These are phyloP conservation scores for Cetonia aurata DNA, from an alignment of 2,888 invertebrate species.

Conservation along the genomic window DNA sequence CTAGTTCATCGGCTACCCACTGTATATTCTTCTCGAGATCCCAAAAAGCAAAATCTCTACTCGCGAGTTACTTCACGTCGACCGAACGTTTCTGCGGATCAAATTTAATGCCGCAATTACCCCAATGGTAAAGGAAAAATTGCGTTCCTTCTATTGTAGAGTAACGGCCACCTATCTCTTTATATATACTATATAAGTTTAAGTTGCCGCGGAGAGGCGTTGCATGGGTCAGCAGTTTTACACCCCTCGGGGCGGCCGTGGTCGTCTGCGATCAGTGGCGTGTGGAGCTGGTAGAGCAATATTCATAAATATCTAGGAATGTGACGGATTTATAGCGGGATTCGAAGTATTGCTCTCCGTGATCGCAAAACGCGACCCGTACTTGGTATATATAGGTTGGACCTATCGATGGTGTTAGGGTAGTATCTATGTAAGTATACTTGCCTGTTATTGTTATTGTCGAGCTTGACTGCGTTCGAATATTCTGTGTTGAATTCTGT, in stretches of 20 bases:
- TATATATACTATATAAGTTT: not conserved
- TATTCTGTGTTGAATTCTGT: too few relatives aligned
- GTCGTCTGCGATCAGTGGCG: conserved; percentile 46
- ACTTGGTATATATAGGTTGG: too few relatives aligned
- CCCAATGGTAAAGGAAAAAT: not conserved
- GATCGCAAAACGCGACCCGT: not conserved
- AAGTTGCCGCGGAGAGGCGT: conserved; percentile 30
- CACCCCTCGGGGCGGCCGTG: conserved; percentile 50
- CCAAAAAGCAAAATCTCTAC: too few relatives aligned
- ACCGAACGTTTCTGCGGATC: conserved; percentile 4
- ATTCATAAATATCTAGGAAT: conserved; percentile 40
- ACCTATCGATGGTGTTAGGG: too few relatives aligned
- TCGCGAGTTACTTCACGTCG: not conserved
- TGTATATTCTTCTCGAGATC: too few relatives aligned
- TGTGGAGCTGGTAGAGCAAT: conserved; percentile 33
- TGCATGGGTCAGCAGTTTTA: conserved; percentile 53
- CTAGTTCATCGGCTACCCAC: too few relatives aligned
- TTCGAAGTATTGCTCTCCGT: not conserved
- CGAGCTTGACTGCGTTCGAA: too few relatives aligned
- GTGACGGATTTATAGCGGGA: conserved; percentile 19
- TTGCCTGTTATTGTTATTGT: too few relatives aligned
- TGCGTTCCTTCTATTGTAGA: not conserved
- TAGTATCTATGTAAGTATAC: too few relatives aligned
- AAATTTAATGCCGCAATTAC: conserved; percentile 12
- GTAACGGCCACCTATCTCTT: not conserved